A percentile compares a stretch with the other conserved stretches of the same genome.
phyloP scores from a whole-genome alignment of 1,140 invertebrate species.

The Cyrtorhinus lividipennis region DNA sequence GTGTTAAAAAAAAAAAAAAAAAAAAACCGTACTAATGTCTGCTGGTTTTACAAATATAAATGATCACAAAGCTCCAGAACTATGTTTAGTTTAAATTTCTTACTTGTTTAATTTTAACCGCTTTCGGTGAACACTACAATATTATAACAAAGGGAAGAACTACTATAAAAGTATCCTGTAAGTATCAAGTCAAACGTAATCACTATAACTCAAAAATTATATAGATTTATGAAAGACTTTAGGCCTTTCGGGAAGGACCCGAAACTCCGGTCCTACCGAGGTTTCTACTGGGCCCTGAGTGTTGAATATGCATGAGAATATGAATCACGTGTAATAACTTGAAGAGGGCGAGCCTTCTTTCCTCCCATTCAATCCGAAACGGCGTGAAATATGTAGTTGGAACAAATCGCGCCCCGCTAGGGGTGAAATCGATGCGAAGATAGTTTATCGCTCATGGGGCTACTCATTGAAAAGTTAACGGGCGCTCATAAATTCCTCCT shows the following conservation, averaged over 20 bases:
- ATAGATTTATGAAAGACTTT: not conserved
- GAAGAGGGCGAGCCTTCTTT: not conserved
- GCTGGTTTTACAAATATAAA: too few species aligned
- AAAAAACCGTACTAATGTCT: too few species aligned
- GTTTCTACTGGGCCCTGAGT: not conserved
- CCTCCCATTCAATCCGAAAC: not conserved
- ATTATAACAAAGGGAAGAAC: too few species aligned
- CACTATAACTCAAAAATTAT: not conserved
- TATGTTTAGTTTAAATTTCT: too few species aligned
- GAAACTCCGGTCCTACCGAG: not conserved
- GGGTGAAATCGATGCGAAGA: slow-evolving; percentile 3
- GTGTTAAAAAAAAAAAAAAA: too few species aligned
- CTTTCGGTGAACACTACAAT: too few species aligned
- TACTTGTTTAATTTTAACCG: too few species aligned
- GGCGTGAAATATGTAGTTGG: not conserved
- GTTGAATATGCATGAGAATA: not conserved
- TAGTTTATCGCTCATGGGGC: not conserved
- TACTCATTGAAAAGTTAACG: slow-evolving; percentile 4
- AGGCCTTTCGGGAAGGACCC: not conserved
- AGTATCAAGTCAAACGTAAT: not conserved
- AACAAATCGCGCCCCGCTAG: not conserved
- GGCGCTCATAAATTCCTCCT: not conserved
- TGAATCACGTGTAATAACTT: not conserved
- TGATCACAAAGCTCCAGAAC: too few species aligned
- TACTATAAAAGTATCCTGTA: too few species aligned